Percentiles rank a stretch among this genome's conserved stretches.
These are phyloP conservation scores for Agriotes lineatus DNA, from an alignment of 2,888 invertebrate genomes.

Conservation along the genomic window DNA sequence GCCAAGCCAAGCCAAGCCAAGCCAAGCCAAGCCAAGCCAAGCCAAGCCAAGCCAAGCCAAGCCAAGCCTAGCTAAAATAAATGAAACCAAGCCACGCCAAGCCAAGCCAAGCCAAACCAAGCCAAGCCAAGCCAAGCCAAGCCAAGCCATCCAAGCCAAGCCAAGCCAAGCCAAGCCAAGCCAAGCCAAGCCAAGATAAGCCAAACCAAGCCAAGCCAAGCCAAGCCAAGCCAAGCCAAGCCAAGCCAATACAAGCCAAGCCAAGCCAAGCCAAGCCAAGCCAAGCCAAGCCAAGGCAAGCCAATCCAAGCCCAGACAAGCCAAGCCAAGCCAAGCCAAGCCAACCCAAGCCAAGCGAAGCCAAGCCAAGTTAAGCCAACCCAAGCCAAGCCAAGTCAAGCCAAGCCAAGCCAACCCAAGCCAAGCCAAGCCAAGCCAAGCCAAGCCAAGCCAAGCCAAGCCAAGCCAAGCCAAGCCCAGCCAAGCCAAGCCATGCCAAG, in stretches of 20 bases:
- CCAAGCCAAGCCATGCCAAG: neutral
- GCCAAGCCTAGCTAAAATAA: neutral
- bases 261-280: neutral
- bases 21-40: neutral
- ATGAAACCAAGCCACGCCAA: too few species aligned
- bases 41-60: neutral
- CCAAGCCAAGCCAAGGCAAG: too few species aligned
- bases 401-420: neutral
- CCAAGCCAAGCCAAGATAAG: neutral
- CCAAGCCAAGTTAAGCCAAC: neutral
- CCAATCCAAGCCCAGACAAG: neutral
- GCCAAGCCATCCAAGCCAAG: too few species aligned
- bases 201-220: neutral
- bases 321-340: neutral
- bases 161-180: too few species aligned
- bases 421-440: neutral
- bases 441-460: neutral
- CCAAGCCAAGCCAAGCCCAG: neutral
- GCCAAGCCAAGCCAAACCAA: too few species aligned
- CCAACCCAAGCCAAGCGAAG: neutral
- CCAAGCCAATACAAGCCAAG: too few species aligned
- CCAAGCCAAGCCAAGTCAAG: neutral
- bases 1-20: slow-evolving; percentile 1
- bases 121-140: too few species aligned
- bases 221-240: too few species aligned